Evolutionary conservation across 2,888 invertebrate genomes (phyloP).

Genomic region (Eilema sororculum): DNA sequence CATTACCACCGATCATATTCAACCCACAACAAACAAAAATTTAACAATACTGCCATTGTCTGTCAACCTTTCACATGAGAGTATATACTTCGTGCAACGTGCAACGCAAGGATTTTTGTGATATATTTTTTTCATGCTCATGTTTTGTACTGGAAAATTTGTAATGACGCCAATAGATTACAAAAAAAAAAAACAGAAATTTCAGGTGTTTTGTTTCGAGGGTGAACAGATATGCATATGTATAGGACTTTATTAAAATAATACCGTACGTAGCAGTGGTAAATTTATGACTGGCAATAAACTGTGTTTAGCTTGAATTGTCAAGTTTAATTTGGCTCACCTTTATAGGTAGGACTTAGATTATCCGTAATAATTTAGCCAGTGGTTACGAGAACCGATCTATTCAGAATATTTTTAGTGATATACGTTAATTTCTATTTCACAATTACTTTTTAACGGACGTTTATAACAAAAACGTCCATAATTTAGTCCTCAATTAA

Average conservation of each 20-base stretch:
- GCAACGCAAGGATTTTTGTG: constrained; percentile 1
- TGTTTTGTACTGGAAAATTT: not conserved
- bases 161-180: not conserved
- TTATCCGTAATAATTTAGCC: not conserved
- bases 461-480: constrained; percentile 2
- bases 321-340: not conserved
- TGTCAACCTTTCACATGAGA: not conserved
- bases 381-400: not conserved
- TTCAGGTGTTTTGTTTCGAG: not conserved
- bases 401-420: not conserved
- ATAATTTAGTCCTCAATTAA: not conserved
- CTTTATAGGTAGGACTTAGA: not conserved
- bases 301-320: not conserved
- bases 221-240: not conserved
- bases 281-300: not conserved
- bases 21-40: constrained; percentile 35
- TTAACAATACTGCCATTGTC: constrained; percentile 13
- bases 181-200: not conserved
- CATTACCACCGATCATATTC: constrained; percentile 42
- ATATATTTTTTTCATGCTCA: not conserved
- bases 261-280: not conserved
- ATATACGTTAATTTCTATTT: not conserved
- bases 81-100: not conserved
- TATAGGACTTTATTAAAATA: not conserved
- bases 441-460: not conserved